phyloP scores from a whole-genome alignment of 2,113 vertebrate genomes.

The Heterocephalus glaber region DNA sequence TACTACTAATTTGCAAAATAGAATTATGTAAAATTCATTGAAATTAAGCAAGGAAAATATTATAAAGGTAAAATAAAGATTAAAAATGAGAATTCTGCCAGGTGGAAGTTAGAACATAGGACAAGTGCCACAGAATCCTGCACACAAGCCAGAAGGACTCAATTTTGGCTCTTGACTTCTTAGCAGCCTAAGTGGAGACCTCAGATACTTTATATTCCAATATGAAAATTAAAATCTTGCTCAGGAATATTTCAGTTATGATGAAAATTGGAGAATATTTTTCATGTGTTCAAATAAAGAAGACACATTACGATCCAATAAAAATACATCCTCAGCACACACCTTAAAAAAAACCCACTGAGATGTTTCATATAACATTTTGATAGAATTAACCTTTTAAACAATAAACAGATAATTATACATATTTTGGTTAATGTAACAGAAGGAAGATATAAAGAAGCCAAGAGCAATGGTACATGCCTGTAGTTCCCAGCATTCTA shows the following conservation, averaged over 20 bases:
- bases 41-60: conserved; percentile 14
- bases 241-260: neutral
- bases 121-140: neutral
- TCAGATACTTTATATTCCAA: neutral
- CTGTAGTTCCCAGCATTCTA: neutral
- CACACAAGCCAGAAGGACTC: neutral
- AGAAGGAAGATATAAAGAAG: neutral
- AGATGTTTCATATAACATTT: neutral
- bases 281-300: neutral
- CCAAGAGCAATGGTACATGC: neutral
- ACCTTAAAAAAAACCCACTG: neutral
- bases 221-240: conserved; percentile 18
- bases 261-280: neutral
- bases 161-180: neutral
- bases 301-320: neutral
- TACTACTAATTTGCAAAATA: neutral
- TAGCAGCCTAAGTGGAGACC: neutral
- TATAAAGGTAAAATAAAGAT: conserved; percentile 19
- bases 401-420: neutral
- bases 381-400: neutral
- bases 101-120: neutral
- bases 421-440: neutral
- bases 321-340: neutral
- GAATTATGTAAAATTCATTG: neutral
- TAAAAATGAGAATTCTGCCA: neutral